Evolutionary conservation across 1,140 invertebrate species (phyloP), one percentile per base, ranked within the genome.

Genomic region (Hetaerina americana): DNA sequence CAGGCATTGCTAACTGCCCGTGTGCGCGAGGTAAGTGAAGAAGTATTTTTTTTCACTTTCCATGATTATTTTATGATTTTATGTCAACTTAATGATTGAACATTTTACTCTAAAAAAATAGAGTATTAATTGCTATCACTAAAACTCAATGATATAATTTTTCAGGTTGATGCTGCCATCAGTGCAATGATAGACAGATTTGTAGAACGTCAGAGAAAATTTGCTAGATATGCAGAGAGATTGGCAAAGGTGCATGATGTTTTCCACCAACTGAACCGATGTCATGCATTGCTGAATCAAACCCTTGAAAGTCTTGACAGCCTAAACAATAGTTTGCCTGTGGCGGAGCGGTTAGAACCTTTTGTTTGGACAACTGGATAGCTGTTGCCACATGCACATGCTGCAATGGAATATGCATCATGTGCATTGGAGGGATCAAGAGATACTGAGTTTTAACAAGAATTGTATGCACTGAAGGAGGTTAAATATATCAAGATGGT

Each of bases 331-430:
- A 79, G 91, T 49, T 82, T 98, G 29, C 94, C 95, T 5, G 82
- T 90, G 67, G 89, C 92, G 29, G 91, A 95, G 73, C 86, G 92
- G 40, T 78, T 97, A 24, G 93, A 96, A 81, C 91, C 93, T 0
- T 96, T 97, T 81, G 88, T 93, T 10, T 95, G 92, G 93, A 92
- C 90, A 6, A 92, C 91, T 68, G 90, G 89, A 57, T 57, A 57
- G 40, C 40, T 57, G 40, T 57, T 57, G 22, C 40, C 40, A 18
- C 15, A 18, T 57, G 40, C 40, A n/a, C 40, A 57, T 18, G 40
- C 40, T 10, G 40, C n/a, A n/a, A n/a, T n/a, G n/a, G n/a, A n/a
- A n/a, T n/a, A n/a, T n/a, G n/a, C n/a, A n/a, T n/a, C n/a, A n/a
- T n/a, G n/a, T n/a, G n/a, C n/a, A n/a, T n/a, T n/a, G n/a, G n/a